Evolutionary conservation across 2,888 invertebrate genomes (phyloP).

Genomic region (Acanthosepion pharaonis): DNA sequence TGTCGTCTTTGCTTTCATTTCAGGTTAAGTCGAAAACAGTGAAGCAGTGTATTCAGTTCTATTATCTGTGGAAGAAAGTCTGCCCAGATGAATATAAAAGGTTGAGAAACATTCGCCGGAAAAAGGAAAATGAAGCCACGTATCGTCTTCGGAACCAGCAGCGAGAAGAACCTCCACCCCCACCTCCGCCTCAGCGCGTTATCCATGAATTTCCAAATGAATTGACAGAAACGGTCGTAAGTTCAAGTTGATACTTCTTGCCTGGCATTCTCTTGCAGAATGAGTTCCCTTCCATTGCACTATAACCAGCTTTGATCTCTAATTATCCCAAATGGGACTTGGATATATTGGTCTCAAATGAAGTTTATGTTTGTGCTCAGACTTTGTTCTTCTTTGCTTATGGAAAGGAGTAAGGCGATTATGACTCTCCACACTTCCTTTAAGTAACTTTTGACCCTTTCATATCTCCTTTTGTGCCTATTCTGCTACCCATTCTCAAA

Average conservation of each 20-base stretch:
- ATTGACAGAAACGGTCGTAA: neutral
- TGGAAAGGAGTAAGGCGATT: too few relatives aligned
- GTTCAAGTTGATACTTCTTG: neutral
- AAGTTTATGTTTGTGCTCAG: too few relatives aligned
- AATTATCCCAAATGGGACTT: too few relatives aligned
- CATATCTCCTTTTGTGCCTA: too few relatives aligned
- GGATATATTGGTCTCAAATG: too few relatives aligned
- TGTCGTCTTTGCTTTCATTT: neutral
- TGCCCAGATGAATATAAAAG: constrained; percentile 91
- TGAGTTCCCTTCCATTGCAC: neutral
- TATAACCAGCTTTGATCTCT: neutral
- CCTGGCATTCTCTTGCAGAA: too few relatives aligned
- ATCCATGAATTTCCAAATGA: neutral
- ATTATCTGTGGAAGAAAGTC: constrained; percentile 99
- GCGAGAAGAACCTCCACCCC: constrained; percentile 35
- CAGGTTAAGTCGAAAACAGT: constrained; percentile 89
- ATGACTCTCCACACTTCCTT: too few relatives aligned
- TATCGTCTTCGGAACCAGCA: constrained; percentile 71
- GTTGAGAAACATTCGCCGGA: constrained; percentile 81
- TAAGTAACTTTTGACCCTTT: too few relatives aligned
- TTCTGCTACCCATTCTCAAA: too few relatives aligned
- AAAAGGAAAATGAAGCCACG: constrained; percentile 75
- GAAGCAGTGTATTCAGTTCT: constrained; percentile 95
- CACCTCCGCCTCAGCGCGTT: neutral
- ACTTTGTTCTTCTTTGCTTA: too few relatives aligned